Percentiles rank a stretch among this genome's conserved stretches.
Evolutionary conservation across 2,113 vertebrate species (phyloP).

Genomic region (Muscicapa adusta): DNA sequence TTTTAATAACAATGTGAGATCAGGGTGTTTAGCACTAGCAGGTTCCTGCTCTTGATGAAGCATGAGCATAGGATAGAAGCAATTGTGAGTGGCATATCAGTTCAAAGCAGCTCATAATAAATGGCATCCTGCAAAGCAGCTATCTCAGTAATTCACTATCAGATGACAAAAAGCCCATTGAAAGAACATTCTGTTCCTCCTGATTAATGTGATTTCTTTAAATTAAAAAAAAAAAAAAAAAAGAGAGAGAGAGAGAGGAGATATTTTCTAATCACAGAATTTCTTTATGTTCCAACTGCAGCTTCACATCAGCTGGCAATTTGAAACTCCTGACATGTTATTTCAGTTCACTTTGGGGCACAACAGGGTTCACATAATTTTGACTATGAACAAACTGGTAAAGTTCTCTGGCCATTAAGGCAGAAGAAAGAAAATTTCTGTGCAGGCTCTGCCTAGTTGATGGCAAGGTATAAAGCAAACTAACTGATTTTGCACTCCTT

Average conservation of each 20-base stretch:
- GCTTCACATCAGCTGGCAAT: not conserved
- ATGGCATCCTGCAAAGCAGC: not conserved
- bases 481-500: not conserved
- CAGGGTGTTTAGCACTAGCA: not conserved
- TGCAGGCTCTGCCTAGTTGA: not conserved
- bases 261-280: not conserved
- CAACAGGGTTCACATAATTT: not conserved
- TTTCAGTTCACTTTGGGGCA: slow-evolving; percentile 32
- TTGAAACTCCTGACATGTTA: slow-evolving; percentile 9
- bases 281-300: not conserved
- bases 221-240: not conserved
- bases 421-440: not conserved
- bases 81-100: not conserved
- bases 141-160: not conserved
- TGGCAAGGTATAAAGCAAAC: not conserved
- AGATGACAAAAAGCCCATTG: not conserved
- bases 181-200: not conserved
- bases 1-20: not conserved
- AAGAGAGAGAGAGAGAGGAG: rapidly evolving
- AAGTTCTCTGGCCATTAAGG: not conserved
- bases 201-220: not conserved
- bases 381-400: not conserved
- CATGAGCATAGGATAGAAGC: not conserved
- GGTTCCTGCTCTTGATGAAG: not conserved
- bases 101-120: not conserved